Evolutionary conservation across 1,140 invertebrate species (phyloP).

Genomic region (Drosophila simulans): DNA sequence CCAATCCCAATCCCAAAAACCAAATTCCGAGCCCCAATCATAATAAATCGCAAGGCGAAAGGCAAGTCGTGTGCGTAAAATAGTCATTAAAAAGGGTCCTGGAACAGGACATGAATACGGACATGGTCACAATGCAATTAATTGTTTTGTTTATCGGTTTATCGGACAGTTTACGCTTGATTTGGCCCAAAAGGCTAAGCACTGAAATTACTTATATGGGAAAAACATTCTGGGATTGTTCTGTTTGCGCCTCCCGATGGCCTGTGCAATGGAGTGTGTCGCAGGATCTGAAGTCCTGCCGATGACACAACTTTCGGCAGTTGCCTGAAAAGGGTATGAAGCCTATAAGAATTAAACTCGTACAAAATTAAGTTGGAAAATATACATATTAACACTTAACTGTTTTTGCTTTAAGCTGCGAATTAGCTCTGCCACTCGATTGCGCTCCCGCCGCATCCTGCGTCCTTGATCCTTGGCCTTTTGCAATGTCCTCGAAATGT

Average conservation of each 20-base stretch:
- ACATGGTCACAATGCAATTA: slow-evolving; percentile 70
- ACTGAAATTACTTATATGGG: slow-evolving; percentile 53
- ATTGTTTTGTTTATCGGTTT: slow-evolving; percentile 82
- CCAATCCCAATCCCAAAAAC: slow-evolving; percentile 5
- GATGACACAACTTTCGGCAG: slow-evolving; percentile 29
- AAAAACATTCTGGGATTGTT: not conserved
- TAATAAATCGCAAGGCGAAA: slow-evolving; percentile 72
- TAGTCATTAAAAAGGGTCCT: slow-evolving; percentile 74
- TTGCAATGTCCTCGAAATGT: slow-evolving; percentile 20
- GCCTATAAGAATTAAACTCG: not conserved
- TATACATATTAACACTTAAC: slow-evolving; percentile 3
- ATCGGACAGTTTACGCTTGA: slow-evolving; percentile 76
- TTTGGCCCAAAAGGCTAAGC: slow-evolving; percentile 52
- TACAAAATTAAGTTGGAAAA: not conserved
- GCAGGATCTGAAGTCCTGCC: not conserved
- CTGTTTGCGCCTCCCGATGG: not conserved
- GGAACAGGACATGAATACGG: not conserved
- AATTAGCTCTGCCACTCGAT: not conserved
- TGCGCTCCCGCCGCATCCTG: not conserved
- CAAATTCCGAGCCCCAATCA: slow-evolving; percentile 47
- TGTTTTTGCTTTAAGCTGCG: not conserved
- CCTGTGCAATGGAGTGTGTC: slow-evolving; percentile 7
- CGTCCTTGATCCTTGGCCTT: slow-evolving; percentile 31
- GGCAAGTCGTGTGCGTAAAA: slow-evolving; percentile 80
- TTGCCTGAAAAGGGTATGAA: not conserved